Evolutionary conservation across 2,888 invertebrate genomes (phyloP).

Genomic region (Caprella mutica): DNA sequence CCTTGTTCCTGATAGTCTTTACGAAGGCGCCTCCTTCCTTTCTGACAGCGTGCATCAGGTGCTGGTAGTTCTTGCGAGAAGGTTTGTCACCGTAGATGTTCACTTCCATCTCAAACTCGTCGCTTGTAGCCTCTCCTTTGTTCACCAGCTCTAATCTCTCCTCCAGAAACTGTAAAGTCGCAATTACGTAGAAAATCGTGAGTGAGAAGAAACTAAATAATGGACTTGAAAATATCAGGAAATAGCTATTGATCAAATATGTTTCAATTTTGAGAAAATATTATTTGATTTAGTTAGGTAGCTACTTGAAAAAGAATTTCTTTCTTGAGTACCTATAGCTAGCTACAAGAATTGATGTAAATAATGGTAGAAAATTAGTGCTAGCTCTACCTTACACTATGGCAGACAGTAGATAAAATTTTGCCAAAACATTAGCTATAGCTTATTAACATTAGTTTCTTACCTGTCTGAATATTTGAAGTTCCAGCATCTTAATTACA

Average conservation of each 20-base stretch:
- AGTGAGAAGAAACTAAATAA: too few species aligned
- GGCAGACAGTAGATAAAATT: not conserved
- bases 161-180: slow-evolving; percentile 71
- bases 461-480: slow-evolving; percentile 90
- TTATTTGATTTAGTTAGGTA: too few species aligned
- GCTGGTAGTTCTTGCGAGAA: slow-evolving; percentile 53
- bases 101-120: slow-evolving; percentile 88
- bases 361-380: too few species aligned
- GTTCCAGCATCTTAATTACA: slow-evolving; percentile 73
- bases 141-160: slow-evolving; percentile 84
- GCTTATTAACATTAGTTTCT: not conserved
- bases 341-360: too few species aligned
- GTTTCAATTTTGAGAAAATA: too few species aligned
- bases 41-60: slow-evolving; percentile 66
- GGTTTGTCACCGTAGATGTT: slow-evolving; percentile 57
- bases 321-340: too few species aligned
- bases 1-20: slow-evolving; percentile 78
- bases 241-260: too few species aligned
- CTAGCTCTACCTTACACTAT: not conserved
- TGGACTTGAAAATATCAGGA: too few species aligned
- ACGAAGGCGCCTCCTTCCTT: slow-evolving; percentile 72
- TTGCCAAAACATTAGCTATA: not conserved
- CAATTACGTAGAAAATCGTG: too few species aligned
- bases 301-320: too few species aligned
- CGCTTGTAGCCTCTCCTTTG: slow-evolving; percentile 81